Evolutionary conservation across 2,113 vertebrate species (phyloP).

Genomic region (Odobenus rosmarus): DNA sequence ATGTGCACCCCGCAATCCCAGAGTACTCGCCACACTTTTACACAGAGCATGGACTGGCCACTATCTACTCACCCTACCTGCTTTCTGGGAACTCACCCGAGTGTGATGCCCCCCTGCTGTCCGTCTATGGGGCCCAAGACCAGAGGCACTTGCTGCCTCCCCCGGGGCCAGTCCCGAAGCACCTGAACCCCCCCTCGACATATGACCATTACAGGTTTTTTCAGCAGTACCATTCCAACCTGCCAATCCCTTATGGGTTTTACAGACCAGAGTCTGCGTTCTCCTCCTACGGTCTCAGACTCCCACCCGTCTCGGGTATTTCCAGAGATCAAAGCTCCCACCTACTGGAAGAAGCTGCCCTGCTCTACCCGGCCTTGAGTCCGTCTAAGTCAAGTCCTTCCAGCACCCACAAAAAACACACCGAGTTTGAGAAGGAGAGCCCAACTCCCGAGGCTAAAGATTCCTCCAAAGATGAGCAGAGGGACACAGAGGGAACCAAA

Average conservation of each 20-base stretch:
- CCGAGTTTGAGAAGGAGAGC: constrained; percentile 83
- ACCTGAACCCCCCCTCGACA: constrained; percentile 80
- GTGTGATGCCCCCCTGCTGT: constrained; percentile 84
- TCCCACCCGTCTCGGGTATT: constrained; percentile 85
- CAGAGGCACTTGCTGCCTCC: constrained; percentile 92
- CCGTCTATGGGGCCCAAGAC: constrained; percentile 88
- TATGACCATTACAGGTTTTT: constrained; percentile 91
- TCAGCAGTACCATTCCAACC: constrained; percentile 87
- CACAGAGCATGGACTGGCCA: constrained; percentile 86
- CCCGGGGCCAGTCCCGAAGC: constrained; percentile 85
- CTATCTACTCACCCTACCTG: constrained; percentile 90
- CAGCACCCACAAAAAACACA: constrained; percentile 82
- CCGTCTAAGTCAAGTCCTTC: constrained; percentile 80
- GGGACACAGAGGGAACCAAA: constrained; percentile 88
- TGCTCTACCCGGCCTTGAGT: constrained; percentile 86
- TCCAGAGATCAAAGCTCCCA: constrained; percentile 85
- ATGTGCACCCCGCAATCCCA: constrained; percentile 85
- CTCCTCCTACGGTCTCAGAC: constrained; percentile 81
- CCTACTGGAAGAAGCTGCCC: constrained; percentile 83
- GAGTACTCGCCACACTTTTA: constrained; percentile 92
- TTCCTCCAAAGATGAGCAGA: constrained; percentile 82
- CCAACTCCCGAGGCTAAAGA: constrained; percentile 78
- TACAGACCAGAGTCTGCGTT: constrained; percentile 89
- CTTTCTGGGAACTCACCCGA: constrained; percentile 83
- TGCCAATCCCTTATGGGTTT: constrained; percentile 88